Evolutionary conservation across 2,888 invertebrate species (phyloP), one percentile per base, ranked within the genome.

Genomic region (Folsomia candida): DNA sequence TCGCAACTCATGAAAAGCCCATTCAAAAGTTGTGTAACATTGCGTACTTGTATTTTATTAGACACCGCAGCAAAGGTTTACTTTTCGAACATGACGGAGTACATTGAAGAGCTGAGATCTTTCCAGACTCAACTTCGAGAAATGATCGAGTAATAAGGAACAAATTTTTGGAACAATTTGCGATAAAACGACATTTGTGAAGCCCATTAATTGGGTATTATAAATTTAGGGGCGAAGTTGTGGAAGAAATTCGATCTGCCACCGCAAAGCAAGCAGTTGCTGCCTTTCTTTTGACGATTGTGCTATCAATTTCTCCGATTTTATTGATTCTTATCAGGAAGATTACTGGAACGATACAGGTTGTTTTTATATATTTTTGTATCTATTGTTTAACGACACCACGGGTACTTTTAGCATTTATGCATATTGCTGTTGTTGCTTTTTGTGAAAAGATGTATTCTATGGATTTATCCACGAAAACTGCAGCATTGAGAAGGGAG

Each of bases 281-380:
- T 0, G 83, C 86, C 2, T 80, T 81, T 0, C 82, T 87, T 20
- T 81, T 88, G 2, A 82, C 83, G 1, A 75, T 86, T 0, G 86
- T 87, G 1, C 79, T 87, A 22, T 78, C 86, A 60, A 85, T 87
- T 0, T 85, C 86, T 0, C 87, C 87, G 0, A 80, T 87, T 14
- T 85, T 87, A 66, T 84, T 88, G 11, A 78, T 86, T 47, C 81
- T 88, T n/a, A 82, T 87, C 11, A 81, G 84, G 26, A 86, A 86
- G 76, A 86, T 86, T 1, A 86, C 87, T 0, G 81, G 83, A 64
- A 87, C 87, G 1, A 86, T 88, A 79, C 86, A 88, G 85, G 87
- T 87, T 81, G 74, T 73, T 14, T 25, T 29, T 25, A 57, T 20
- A 51, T 22, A 22, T 27, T 61, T 14, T 54, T 29, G 25, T 54